Base-by-base conservation (phyloP, 2,888 invertebrate species). In the Mycalesis mineus region DNA sequence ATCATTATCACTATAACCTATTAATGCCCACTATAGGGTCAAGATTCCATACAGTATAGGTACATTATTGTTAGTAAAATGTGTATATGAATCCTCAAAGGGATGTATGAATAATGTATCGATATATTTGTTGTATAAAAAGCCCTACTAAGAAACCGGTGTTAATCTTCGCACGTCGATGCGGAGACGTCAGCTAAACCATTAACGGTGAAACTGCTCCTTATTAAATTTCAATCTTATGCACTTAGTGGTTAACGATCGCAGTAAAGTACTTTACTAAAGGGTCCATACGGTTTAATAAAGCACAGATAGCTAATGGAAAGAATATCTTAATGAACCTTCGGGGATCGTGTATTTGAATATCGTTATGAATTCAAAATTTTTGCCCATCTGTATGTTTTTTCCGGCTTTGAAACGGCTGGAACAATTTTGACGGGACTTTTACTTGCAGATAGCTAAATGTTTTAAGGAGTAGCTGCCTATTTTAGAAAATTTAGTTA, bases 151-250 rank as follows among this genome's bases (percentile, higher is more conserved):
- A 22, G 67, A 72, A 77, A 77, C 78, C 73, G 70, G 78, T 77
- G 75, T 68, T 69, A 70, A 74, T 71, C 71, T 73, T 75, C 72
- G 75, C 69, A 68, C 72, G 74, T 74, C 71, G 74, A 73, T 66
- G 71, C 70, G 77, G 82, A 82, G 83, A 83, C 76, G 78, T 82
- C 76, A 75, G 75, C 71, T 62, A 60, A 70, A 68, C 79, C 81
- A 79, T 83, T 81, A 80, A 81, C 74, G 80, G 84, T 75, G 73
- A 80, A 79, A 76, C 80, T 71, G 72, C 78, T 80, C 75, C 80
- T 78, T 82, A 82, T 82, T 82, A 78, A 78, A 77, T 72, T 71
- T 71, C 76, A 74, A 77, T 77, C 74, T 73, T 63, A 72, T 69
- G 51, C 50, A 72, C 64, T 60, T 71, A 75, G 71, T 71, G 67